A percentile compares a stretch with the other conserved stretches of the same genome.
phyloP scores from a whole-genome alignment of 2,113 vertebrate genomes.

The Eonycteris spelaea region DNA sequence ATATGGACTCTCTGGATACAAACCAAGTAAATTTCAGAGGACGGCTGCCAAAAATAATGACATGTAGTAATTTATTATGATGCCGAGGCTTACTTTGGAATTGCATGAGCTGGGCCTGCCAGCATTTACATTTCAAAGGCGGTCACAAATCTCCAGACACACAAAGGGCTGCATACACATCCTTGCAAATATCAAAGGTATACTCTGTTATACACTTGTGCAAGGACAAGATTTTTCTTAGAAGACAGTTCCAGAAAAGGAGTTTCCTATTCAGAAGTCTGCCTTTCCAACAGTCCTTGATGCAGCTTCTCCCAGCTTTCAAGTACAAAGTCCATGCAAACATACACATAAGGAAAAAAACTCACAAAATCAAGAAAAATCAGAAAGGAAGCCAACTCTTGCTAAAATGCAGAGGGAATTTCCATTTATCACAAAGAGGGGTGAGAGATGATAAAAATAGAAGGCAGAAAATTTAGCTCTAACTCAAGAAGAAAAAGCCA shows the following conservation, averaged over 20 bases:
- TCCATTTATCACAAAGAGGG: background rate
- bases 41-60: slow-evolving; percentile 12
- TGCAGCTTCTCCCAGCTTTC: background rate
- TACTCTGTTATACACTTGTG: background rate
- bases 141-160: background rate
- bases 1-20: slow-evolving; percentile 27
- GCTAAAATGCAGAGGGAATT: background rate
- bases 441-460: background rate
- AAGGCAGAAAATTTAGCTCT: background rate
- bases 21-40: slow-evolving; percentile 31
- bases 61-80: background rate
- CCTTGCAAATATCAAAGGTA: background rate
- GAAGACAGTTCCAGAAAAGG: background rate
- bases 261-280: background rate
- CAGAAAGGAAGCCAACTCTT: background rate
- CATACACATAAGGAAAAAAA: background rate
- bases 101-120: background rate
- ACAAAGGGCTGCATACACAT: background rate
- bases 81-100: background rate
- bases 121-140: background rate
- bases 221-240: background rate
- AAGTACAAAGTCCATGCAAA: background rate
- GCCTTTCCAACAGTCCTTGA: background rate
- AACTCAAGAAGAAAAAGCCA: background rate
- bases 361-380: background rate